Conservation (phyloP, 2,113 vertebrate species). For the Spheniscus mendiculus region DNA sequence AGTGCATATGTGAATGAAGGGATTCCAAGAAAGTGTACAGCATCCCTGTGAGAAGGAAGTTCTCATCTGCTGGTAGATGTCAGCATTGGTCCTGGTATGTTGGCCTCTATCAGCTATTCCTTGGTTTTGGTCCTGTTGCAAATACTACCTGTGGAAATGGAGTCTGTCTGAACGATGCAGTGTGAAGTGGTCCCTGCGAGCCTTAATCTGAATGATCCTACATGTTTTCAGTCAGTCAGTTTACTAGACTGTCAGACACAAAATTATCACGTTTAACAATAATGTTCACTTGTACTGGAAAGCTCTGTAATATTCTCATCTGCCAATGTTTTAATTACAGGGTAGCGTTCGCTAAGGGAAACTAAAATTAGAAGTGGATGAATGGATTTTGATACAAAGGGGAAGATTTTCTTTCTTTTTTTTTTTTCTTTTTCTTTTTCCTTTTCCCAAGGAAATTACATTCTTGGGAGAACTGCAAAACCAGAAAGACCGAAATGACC, state of each 20-base stretch:
- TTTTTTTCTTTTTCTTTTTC: neutral
- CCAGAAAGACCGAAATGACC: conserved; percentile 61
- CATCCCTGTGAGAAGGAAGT: neutral
- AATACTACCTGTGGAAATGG: neutral
- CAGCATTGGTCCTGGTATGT: neutral
- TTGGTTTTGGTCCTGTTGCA: neutral
- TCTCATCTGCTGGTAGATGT: neutral
- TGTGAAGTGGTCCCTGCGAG: neutral
- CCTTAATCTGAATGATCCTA: neutral
- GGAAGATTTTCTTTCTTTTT: conserved; percentile 26
- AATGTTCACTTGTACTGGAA: conserved; percentile 52
- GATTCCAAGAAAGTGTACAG: neutral
- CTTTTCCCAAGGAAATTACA: conserved; percentile 63
- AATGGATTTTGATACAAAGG: conserved; percentile 74
- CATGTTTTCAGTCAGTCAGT: conserved; percentile 4
- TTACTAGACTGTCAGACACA: conserved; percentile 32
- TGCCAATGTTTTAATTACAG: conserved; percentile 77
- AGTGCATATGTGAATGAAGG: neutral
- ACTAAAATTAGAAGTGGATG: conserved; percentile 75
- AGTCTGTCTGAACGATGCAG: neutral
- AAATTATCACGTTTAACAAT: conserved; percentile 57
- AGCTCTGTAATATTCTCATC: conserved; percentile 71
- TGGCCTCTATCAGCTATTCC: neutral
- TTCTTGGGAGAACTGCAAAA: conserved; percentile 72
- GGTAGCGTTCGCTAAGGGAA: conserved; percentile 35